Conservation (phyloP, 2,888 invertebrate species). For the Thera britannica region DNA sequence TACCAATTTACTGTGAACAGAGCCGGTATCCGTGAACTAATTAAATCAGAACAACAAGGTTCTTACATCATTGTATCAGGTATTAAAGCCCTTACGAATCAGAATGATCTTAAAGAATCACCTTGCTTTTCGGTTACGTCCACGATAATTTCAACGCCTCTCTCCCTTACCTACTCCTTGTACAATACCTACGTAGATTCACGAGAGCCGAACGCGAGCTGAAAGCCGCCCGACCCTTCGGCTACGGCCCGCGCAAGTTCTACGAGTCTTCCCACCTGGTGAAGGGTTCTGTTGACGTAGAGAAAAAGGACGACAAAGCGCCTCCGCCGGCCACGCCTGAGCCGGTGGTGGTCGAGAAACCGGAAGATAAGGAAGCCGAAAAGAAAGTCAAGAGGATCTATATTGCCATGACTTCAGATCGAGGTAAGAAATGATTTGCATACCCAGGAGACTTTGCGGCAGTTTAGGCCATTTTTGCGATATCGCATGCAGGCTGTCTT, state of each 20-base stretch:
- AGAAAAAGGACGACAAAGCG: conserved; percentile 45
- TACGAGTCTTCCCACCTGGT: conserved; percentile 77
- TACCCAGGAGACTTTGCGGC: neutral
- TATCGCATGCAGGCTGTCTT: too few relatives aligned
- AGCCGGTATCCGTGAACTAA: too few relatives aligned
- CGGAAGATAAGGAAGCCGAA: conserved; percentile 50
- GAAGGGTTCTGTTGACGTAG: conserved; percentile 51
- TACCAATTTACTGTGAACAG: too few relatives aligned
- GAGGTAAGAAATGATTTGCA: conserved; percentile 63
- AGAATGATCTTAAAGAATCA: too few relatives aligned
- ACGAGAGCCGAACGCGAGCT: conserved; percentile 90
- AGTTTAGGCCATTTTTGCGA: neutral
- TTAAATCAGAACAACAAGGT: too few relatives aligned
- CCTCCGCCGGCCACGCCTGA: conserved; percentile 82
- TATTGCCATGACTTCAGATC: conserved; percentile 90
- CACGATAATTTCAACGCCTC: neutral
- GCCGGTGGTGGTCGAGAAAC: conserved; percentile 70
- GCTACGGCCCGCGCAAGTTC: conserved; percentile 88
- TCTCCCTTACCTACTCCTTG: neutral
- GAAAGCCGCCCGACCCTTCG: conserved; percentile 88
- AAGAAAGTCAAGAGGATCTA: conserved; percentile 74
- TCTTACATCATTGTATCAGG: too few relatives aligned
- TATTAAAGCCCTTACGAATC: too few relatives aligned
- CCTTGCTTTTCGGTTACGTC: neutral
- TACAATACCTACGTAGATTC: conserved; percentile 81